These are phyloP conservation scores for Thecocarcelia acutangulata DNA, from an alignment of 2,888 invertebrate species.

Conservation along the genomic window DNA sequence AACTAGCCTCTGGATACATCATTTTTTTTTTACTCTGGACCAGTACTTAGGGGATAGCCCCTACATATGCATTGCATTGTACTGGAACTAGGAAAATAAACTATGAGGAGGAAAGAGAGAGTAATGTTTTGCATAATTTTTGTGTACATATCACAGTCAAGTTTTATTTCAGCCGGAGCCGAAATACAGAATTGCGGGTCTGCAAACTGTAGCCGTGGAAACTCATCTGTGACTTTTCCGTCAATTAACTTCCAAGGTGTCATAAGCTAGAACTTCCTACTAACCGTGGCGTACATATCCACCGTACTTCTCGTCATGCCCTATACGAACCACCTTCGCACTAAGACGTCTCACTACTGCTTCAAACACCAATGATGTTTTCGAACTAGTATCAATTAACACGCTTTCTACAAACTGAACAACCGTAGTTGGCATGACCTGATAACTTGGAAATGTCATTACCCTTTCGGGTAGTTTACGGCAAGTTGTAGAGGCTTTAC, in stretches of 20 bases:
- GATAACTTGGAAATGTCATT: too few species aligned
- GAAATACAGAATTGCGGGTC: slow-evolving; percentile 1
- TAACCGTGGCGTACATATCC: background rate
- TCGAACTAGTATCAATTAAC: background rate
- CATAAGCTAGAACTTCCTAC: too few species aligned
- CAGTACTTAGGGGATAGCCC: too few species aligned
- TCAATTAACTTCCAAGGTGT: background rate
- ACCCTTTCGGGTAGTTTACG: too few species aligned
- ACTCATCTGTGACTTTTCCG: background rate
- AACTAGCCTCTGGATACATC: too few species aligned
- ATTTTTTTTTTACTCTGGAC: too few species aligned
- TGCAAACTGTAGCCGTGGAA: slow-evolving; percentile 9
- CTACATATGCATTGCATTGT: too few species aligned
- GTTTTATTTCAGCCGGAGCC: background rate
- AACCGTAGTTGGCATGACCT: too few species aligned
- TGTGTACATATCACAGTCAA: slow-evolving; percentile 1
- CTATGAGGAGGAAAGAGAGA: too few species aligned
- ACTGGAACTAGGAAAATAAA: too few species aligned
- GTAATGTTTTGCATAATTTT: slow-evolving; percentile 4
- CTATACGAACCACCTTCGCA: background rate
- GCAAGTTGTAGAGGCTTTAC: background rate
- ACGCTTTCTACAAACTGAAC: background rate
- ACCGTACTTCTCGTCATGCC: background rate
- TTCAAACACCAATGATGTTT: background rate
- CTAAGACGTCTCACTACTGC: background rate